Percentiles rank a stretch among this genome's conserved stretches.
Evolutionary conservation across 2,113 vertebrate species (phyloP).

Genomic region (Mohoua ochrocephala): DNA sequence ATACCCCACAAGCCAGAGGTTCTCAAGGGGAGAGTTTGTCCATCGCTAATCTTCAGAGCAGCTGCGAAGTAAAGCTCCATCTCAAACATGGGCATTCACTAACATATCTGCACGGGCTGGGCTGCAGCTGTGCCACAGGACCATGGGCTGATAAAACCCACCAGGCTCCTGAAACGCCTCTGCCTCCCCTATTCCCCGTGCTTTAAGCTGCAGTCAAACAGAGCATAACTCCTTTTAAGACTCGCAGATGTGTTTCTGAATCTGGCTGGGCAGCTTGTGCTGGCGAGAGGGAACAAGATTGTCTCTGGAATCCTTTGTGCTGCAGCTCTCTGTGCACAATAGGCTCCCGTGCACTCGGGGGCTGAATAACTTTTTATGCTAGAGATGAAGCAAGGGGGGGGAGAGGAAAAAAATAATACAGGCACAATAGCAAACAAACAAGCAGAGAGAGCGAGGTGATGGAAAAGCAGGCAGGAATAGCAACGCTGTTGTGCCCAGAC

Average conservation of each 20-base stretch:
- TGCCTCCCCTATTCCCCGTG: neutral
- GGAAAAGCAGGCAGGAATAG: neutral
- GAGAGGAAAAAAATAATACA: neutral
- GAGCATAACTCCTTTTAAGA: constrained; percentile 30
- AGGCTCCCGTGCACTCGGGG: neutral
- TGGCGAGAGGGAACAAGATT: neutral
- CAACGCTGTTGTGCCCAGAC: neutral
- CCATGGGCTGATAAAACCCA: neutral
- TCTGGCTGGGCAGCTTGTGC: neutral
- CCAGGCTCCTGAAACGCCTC: neutral
- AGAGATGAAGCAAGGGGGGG: neutral
- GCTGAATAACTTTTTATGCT: constrained; percentile 5
- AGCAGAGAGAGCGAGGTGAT: neutral
- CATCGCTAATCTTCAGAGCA: neutral
- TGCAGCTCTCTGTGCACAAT: neutral
- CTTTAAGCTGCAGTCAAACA: constrained; percentile 24
- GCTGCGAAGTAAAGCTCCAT: neutral
- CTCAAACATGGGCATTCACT: neutral
- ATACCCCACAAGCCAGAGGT: neutral
- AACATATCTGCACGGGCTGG: neutral
- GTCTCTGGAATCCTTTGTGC: constrained; percentile 40
- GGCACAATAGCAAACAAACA: constrained; percentile 6
- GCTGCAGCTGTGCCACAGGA: neutral
- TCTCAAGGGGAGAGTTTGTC: neutral
- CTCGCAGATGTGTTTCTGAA: constrained; percentile 26